Base-by-base conservation (phyloP, 53 echinoderm and acorn worm species). In the Echinometra lucunter region DNA sequence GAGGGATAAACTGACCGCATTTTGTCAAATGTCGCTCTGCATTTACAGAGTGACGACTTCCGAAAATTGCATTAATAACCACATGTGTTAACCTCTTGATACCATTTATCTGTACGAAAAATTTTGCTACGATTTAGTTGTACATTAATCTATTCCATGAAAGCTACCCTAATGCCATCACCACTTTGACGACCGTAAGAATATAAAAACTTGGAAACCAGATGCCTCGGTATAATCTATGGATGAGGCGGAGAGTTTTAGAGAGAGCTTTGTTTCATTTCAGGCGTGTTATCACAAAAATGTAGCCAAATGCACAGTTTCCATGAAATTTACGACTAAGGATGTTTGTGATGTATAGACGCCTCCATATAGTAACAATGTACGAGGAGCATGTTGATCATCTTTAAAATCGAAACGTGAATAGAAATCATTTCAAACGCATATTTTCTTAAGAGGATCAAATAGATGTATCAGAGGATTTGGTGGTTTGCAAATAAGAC, bases 401-500 rank as follows among this genome's bases (percentile, higher is more conserved):
- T 78, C 7, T 78, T 21, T 3, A 19, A 78, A 78, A 42, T 6
- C 38, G 37, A 74, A 23, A 85, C 47, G 28, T 85, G 85, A 85
- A 85, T n/a, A 28, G 27, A 2, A 11, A 47, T 49, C 49, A 15
- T 27, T 85, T 27, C 27, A 30, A 85, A 49, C 28, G 85, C 15
- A 23, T 28, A 85, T 1, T n/a, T n/a, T 47, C 27, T 49, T 12
- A 13, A 42, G 85, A 85, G 49, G 53, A 30, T 47, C 11, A 85
- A 85, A n/a, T 60, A 89, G 21, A 91, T 91, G 91, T 91, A 91
- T 91, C 60, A 91, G 27, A 67, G 91, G 42, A 44, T 58, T 45
- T 45, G 17, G 67, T 67, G 67, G 66, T 70, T 30, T 42, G 67
- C 45, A 91, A 92, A 92, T 56, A 28, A 53, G 38, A 92, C 92